phyloP scores from a whole-genome alignment of 2,888 invertebrate genomes.

The Teleogryllus oceanicus region DNA sequence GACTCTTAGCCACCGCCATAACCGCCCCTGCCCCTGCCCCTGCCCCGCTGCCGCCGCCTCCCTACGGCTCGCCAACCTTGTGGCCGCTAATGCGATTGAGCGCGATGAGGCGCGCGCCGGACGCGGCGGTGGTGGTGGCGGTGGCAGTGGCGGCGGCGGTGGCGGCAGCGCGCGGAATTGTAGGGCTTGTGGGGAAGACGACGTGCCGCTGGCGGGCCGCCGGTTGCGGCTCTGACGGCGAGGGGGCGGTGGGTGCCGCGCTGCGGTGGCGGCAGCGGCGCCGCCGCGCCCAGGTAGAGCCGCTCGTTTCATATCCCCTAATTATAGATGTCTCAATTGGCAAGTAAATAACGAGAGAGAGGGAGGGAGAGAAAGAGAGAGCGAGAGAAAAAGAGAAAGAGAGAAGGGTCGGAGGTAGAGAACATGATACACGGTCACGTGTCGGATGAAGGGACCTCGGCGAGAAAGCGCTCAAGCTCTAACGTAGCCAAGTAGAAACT shows the following conservation, averaged over 20 bases:
- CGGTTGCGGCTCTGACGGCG: background rate
- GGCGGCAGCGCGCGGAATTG: background rate
- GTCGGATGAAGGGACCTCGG: too few species aligned
- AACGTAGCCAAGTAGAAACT: too few species aligned
- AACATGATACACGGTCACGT: too few species aligned
- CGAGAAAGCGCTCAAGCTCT: too few species aligned
- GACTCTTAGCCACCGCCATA: background rate
- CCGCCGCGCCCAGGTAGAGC: slow-evolving; percentile 4
- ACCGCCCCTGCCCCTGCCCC: background rate
- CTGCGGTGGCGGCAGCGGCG: background rate
- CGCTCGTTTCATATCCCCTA: too few species aligned
- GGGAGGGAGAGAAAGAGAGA: too few species aligned
- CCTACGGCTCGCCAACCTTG: background rate
- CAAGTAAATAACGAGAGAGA: too few species aligned
- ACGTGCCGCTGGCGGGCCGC: background rate
- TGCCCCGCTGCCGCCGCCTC: background rate
- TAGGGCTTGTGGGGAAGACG: slow-evolving; percentile 9
- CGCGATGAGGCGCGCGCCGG: background rate
- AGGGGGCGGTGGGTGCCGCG: background rate
- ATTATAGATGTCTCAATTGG: too few species aligned
- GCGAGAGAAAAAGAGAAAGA: too few species aligned
- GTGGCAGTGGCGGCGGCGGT: background rate
- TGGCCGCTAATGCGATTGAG: background rate
- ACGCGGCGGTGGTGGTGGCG: background rate
- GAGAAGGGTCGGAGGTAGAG: too few species aligned